Evolutionary conservation across 2,888 invertebrate species (phyloP).

Genomic region (Tetropium fuscum): DNA sequence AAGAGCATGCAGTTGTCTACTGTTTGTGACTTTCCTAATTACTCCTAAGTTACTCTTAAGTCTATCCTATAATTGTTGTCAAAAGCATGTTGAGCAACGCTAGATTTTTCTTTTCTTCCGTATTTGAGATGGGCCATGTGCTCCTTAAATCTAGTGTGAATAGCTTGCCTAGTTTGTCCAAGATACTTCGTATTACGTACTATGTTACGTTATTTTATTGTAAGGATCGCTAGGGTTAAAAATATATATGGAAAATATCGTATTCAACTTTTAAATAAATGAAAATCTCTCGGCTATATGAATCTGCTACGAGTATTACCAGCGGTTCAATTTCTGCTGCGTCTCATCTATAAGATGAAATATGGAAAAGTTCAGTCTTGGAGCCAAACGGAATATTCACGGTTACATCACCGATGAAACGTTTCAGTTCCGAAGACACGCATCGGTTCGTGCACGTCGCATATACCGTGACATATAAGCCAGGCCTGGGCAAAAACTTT

Average conservation of each 20-base stretch:
- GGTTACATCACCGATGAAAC: slow-evolving; percentile 24
- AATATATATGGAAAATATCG: background rate
- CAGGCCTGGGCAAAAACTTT: slow-evolving; percentile 4
- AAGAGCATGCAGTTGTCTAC: too few relatives aligned
- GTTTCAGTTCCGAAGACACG: slow-evolving; percentile 31
- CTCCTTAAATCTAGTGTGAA: too few relatives aligned
- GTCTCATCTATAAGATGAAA: slow-evolving; percentile 15
- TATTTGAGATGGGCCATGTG: too few relatives aligned
- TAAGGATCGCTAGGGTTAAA: background rate
- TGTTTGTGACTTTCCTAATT: too few relatives aligned
- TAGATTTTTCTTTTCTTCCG: too few relatives aligned
- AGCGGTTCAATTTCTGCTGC: background rate
- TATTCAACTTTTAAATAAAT: background rate
- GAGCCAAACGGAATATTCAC: slow-evolving; percentile 4
- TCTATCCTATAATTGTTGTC: too few relatives aligned
- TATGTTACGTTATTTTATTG: too few relatives aligned
- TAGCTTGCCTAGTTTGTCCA: too few relatives aligned
- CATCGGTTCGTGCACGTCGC: slow-evolving; percentile 43
- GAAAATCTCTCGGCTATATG: background rate
- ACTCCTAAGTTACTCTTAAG: too few relatives aligned
- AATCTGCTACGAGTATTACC: background rate
- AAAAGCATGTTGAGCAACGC: too few relatives aligned
- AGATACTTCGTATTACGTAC: too few relatives aligned
- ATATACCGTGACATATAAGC: slow-evolving; percentile 27
- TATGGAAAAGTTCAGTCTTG: slow-evolving; percentile 3